phyloP scores from a whole-genome alignment of 1,140 invertebrate genomes.

The Caerostris extrusa region DNA sequence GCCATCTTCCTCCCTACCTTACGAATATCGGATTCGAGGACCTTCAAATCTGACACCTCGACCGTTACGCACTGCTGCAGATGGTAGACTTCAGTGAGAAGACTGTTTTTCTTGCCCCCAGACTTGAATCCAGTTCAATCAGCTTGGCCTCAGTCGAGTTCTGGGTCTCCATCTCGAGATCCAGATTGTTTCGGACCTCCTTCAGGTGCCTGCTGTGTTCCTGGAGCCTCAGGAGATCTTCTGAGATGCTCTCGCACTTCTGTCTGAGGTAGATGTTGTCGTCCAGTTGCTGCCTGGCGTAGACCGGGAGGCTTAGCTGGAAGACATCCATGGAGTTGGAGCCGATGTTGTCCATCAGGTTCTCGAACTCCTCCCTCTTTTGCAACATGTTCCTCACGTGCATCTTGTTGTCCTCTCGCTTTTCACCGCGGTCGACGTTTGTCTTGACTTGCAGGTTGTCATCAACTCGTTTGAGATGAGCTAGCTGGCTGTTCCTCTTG shows the following conservation, averaged over 20 bases:
- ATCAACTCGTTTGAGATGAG: not conserved
- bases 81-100: not conserved
- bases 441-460: not conserved
- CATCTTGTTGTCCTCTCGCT: not conserved
- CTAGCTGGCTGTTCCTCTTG: not conserved
- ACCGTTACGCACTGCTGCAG: not conserved
- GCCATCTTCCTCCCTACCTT: not conserved
- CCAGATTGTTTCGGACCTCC: not conserved
- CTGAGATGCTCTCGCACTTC: not conserved
- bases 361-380: not conserved
- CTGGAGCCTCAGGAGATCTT: not conserved
- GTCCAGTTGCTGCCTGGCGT: not conserved
- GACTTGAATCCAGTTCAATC: not conserved
- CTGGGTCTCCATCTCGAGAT: constrained; percentile 1
- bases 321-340: not conserved
- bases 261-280: constrained; percentile 20
- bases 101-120: not conserved
- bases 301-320: not conserved
- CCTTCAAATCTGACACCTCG: not conserved
- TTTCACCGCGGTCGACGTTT: not conserved
- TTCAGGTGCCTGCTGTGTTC: constrained; percentile 19
- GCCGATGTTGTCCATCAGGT: not conserved
- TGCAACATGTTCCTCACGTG: not conserved
- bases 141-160: not conserved
- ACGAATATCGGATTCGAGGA: not conserved